These are phyloP conservation scores for Pyrgus malvae DNA, from an alignment of 2,888 invertebrate species.

Conservation along the genomic window DNA sequence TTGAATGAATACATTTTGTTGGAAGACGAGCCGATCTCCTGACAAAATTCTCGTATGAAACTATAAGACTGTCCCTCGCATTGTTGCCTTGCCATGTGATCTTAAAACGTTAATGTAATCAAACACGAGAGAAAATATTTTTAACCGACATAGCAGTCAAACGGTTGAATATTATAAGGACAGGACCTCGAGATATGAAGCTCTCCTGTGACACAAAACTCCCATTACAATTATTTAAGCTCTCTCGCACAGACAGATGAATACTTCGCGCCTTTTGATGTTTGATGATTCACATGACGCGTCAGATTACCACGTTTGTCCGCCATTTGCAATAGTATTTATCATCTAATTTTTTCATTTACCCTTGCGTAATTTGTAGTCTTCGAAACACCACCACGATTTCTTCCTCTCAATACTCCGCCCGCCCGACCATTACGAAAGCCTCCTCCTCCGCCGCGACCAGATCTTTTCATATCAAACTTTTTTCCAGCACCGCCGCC, in stretches of 20 bases:
- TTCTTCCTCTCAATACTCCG: slow-evolving; percentile 86
- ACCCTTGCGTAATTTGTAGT: slow-evolving; percentile 86
- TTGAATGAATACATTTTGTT: no score
- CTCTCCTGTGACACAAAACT: background rate
- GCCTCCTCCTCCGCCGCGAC: slow-evolving; percentile 72
- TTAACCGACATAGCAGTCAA: background rate
- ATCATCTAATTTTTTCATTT: slow-evolving; percentile 69
- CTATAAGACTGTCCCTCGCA: background rate
- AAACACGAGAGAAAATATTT: background rate
- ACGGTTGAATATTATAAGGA: background rate
- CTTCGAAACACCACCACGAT: slow-evolving; percentile 86
- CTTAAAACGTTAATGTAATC: no score
- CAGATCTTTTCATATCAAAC: slow-evolving; percentile 63
- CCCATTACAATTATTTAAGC: background rate
- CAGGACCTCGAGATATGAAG: background rate
- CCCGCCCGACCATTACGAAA: slow-evolving; percentile 80
- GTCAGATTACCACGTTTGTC: slow-evolving; percentile 65
- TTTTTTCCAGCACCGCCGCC: slow-evolving; percentile 82
- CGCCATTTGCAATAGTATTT: slow-evolving; percentile 73
- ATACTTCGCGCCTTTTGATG: slow-evolving; percentile 23
- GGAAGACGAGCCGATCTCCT: slow-evolving; percentile 7
- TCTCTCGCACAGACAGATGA: background rate
- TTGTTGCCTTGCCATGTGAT: background rate
- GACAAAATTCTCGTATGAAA: slow-evolving; percentile 1
- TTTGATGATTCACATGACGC: slow-evolving; percentile 46